Base-by-base conservation (phyloP, 1,140 invertebrate genomes). In the Megalonaias nervosa region DNA sequence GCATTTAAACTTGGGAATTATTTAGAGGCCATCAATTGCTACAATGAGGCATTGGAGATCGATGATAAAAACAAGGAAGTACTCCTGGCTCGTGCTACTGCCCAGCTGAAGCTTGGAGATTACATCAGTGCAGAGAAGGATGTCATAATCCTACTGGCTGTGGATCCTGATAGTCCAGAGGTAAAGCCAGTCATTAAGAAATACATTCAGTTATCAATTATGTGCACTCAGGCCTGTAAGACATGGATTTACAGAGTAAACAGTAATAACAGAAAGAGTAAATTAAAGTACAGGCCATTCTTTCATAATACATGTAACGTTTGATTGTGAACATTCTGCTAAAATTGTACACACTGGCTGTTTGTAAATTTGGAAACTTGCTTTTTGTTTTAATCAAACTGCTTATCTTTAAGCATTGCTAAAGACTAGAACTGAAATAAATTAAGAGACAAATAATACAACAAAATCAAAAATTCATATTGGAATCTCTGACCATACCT, bases 11-110 rank as follows among this genome's bases (percentile, higher is more conserved):
- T 80, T 19, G 77, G 81, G 12, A 82, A 89, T 38, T 87, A 84
- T 73, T 69, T 57, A 16, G 85, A 84, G 14, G 88, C 88, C 14
- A 68, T 89, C 15, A 80, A 77, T 62, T 83, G 67, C 60, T 89
- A 88, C 70, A 86, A 85, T 76, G 88, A 89, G 67, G 87, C 87
- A 17, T 65, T 89, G 23, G 87, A 89, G 71, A 89, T 89, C 74
- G 87, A 89, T 75, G 84, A 82, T 16, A 82, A 81, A 31, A 87
- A 87, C 73, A 71, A 80, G 14, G 81, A 83, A 12, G 84, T 88
- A 9, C 71, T 89, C 23, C 74, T 83, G 62, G 85, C 85, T 48
- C 77, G 87, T 14, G 77, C 84, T 16, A 74, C 84, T 19, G 86
- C 82, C 19, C 87, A 75, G 66, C 74, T 89, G 0, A 82, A 88